Percentiles rank a stretch among this genome's conserved stretches.
phyloP scores from a whole-genome alignment of 2,113 vertebrate genomes.

The Benitochromis conjunctus region DNA sequence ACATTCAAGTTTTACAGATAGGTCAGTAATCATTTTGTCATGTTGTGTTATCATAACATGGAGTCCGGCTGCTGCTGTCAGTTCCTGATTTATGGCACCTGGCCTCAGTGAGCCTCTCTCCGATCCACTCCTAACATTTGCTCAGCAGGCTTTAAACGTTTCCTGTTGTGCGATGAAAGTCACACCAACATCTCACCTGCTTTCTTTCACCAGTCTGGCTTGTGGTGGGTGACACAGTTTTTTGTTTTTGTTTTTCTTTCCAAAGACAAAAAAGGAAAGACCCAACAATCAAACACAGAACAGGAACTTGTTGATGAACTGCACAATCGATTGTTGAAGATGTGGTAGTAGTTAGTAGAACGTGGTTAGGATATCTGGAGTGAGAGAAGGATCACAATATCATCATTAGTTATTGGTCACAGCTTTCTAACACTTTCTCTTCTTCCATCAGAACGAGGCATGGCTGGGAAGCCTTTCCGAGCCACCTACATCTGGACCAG shows the following conservation, averaged over 20 bases:
- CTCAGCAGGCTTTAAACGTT: constrained; percentile 37
- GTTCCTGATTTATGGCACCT: constrained; percentile 37
- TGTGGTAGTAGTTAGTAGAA: background rate
- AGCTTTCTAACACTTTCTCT: background rate
- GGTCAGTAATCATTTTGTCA: constrained; percentile 39
- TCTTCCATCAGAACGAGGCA: constrained; percentile 72
- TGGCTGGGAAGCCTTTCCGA: constrained; percentile 90
- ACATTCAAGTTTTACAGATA: constrained; percentile 30
- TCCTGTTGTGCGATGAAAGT: constrained; percentile 49
- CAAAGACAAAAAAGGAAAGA: background rate
- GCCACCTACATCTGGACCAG: constrained; percentile 93
- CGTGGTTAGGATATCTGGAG: background rate
- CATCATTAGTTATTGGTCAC: background rate
- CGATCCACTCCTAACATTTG: constrained; percentile 44
- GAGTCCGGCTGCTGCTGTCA: constrained; percentile 20
- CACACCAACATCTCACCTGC: background rate
- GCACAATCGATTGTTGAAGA: background rate
- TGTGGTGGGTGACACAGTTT: background rate
- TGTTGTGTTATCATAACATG: constrained; percentile 29
- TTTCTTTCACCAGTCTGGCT: background rate
- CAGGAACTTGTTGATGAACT: background rate
- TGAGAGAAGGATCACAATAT: constrained; percentile 17
- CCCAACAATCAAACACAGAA: background rate
- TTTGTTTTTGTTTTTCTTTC: background rate
- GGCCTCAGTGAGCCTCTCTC: constrained; percentile 7